phyloP scores from a whole-genome alignment of 2,797 vertebrate genomes.

The Caiman crocodilus region DNA sequence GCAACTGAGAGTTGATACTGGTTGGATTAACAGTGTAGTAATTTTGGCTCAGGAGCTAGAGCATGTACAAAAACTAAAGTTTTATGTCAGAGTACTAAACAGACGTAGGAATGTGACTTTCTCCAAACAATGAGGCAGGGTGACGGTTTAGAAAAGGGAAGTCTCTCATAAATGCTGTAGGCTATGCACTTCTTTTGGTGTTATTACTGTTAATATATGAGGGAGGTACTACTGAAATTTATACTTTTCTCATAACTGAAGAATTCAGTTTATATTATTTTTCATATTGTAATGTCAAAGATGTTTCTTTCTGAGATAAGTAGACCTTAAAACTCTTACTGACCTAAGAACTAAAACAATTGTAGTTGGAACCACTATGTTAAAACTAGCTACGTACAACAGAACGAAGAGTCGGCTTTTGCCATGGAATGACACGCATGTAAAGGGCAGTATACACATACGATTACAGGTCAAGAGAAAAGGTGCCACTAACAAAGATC shows the following conservation, averaged over 20 bases:
- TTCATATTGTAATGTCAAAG: background rate
- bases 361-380: background rate
- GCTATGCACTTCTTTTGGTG: background rate
- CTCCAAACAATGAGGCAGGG: background rate
- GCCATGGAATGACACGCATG: background rate
- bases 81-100: background rate
- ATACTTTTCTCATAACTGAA: background rate
- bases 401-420: conserved; percentile 38
- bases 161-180: background rate
- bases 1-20: accelerated
- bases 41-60: background rate
- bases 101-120: background rate
- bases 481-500: background rate
- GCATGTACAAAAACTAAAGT: background rate
- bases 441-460: background rate
- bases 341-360: background rate
- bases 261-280: background rate
- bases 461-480: conserved; percentile 14
- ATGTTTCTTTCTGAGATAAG: background rate
- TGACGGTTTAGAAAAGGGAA: background rate
- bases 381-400: background rate
- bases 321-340: conserved; percentile 24
- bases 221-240: background rate
- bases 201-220: background rate
- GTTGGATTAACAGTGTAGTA: background rate